Base-by-base conservation (phyloP, 1,140 invertebrate species). In the Hycleus cichorii region DNA sequence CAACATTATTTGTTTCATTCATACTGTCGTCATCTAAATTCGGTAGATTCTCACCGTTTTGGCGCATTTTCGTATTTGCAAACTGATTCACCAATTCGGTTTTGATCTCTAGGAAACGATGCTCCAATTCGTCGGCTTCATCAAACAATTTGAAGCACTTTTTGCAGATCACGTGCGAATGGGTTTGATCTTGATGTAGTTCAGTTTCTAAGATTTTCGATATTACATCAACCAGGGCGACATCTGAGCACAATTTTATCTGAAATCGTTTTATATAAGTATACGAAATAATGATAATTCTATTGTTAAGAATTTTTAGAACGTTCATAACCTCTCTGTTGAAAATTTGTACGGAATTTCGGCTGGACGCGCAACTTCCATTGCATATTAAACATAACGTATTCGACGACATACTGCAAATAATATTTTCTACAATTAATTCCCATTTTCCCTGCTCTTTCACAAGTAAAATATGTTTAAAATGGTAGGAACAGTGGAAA, bases 111-210 rank as follows among this genome's bases (percentile, higher is more conserved):
- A 38, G 32, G 10, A 66, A 46, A 44, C 69, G 60, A 9, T 57
- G 73, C 66, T 83, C 76, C 44, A 85, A 64, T 62, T 83, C 81
- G 63, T 84, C 81, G 39, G 80, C 74, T 75, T 86, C 82, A 60
- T 78, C 77, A 48, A 83, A 75, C 27, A 81, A 65, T 70, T 81
- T 81, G 62, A 74, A 84, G 65, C 84, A 86, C 63, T 84, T 84
- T 70, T 82, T 83, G 68, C 83, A 86, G 12, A 85, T 69, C 24
- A 83, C 69, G 47, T 72, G 67, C 18, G 78, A 80, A 65, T 82
- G 80, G 2, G 75, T 74, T 56, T 70, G 69, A 4, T 78, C 70
- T 62, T 77, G 71, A 38, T 67, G 75, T 4, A 83, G 63, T 52
- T 78, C 71, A 47, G 69, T 73, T 38, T 78, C 74, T 39, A 83